A percentile compares a stretch with the other conserved stretches of the same genome.
Conservation (phyloP, 2,888 invertebrate genomes). For the Celastrina argiolus region DNA sequence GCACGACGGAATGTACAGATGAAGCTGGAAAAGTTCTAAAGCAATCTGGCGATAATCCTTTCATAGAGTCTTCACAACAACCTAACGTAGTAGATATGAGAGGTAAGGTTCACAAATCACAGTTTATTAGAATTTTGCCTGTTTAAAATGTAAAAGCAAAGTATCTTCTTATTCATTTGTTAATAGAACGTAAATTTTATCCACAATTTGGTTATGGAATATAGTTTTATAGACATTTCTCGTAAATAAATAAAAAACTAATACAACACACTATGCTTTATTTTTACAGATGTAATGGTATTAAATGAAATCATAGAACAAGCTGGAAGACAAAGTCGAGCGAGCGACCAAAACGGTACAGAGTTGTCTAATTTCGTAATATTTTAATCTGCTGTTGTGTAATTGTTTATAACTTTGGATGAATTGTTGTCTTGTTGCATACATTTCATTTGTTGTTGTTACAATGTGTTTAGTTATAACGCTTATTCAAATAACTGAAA, state of each 20-base stretch:
- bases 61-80: conserved; percentile 91
- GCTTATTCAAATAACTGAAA: conserved; percentile 22
- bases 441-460: conserved; percentile 24
- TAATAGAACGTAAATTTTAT: no score
- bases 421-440: conserved; percentile 43
- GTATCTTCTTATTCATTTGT: no score
- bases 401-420: conserved; percentile 21
- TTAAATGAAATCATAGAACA: conserved; percentile 97
- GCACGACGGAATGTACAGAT: conserved; percentile 84
- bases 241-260: no score
- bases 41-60: conserved; percentile 91
- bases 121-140: no score
- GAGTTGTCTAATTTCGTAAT: conserved; percentile 21
- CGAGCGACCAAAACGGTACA: conserved; percentile 92
- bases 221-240: no score
- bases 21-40: conserved; percentile 88
- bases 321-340: conserved; percentile 91
- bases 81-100: conserved; percentile 96
- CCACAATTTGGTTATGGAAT: no score
- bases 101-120: conserved; percentile 76
- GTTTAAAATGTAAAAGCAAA: no score
- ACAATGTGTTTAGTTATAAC: conserved; percentile 25
- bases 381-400: conserved; percentile 29
- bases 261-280: no score
- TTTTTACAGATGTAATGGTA: conserved; percentile 93